Evolutionary conservation across 2,113 vertebrate species (phyloP), one percentile per base, ranked within the genome.

Genomic region (Scomber colias): DNA sequence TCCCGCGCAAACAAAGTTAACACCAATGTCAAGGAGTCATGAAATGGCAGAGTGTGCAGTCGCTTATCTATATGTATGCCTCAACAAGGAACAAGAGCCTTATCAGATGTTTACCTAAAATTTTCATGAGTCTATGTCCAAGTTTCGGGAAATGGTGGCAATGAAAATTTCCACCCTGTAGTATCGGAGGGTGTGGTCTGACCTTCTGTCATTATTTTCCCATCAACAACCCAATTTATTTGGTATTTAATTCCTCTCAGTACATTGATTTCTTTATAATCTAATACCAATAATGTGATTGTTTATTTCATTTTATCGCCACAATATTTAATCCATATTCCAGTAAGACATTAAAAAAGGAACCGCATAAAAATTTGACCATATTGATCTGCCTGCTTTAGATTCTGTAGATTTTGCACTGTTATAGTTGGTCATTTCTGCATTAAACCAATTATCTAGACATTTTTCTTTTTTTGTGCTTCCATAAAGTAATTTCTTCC

Each of bases 21-120:
- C 11, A 4, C 40, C 71, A 48, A 59, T 27, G 79, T 65, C 69
- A 51, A 13, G 50, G 5, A 48, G 48, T 79, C 21, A 7, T 84
- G 50, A 89, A 88, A 87, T 90, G 89, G 87, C 79, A 54, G 71
- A 0, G 24, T 30, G 12, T 40, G 44, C 13, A 46, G 11, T 24
- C 1, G 67, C 87, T 83, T 89, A 89, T 90, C 89, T 8, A 35
- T 77, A 75, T 88, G 57, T 85, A 59, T 2, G 50, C 1, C 31
- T 84, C 64, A 66, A 80, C 59, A 53, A 57, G 83, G 79, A 91
- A 71, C 78, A 15, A 40, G 35, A 48, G 10, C 21, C 90, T 90
- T 93, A 91, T 92, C 89, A 87, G 19, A 50, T 92, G 87, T 91
- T 93, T 90, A 88, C 86, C 44, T 19, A 45, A 77, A 75, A 75